Conservation (phyloP, 2,888 invertebrate species). For the Lumbricus terrestris region DNA sequence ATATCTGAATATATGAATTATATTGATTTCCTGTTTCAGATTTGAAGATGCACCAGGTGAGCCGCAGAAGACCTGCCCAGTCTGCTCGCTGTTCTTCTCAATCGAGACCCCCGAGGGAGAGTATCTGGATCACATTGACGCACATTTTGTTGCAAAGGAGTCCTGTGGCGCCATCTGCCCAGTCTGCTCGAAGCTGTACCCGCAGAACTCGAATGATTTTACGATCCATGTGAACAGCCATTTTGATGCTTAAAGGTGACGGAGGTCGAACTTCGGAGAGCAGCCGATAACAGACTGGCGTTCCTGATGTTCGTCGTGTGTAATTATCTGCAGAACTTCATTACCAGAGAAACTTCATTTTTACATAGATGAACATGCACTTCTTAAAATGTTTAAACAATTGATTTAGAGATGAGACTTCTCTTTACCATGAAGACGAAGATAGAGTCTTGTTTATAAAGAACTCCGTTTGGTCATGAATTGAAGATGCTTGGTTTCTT, state of each 20-base stretch:
- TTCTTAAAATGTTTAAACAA: not conserved
- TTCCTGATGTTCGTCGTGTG: not conserved
- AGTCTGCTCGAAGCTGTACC: constrained; percentile 44
- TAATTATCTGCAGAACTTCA: constrained; percentile 3
- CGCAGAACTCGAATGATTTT: not conserved
- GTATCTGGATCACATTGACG: constrained; percentile 47
- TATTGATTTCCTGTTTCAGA: constrained; percentile 17
- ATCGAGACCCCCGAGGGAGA: constrained; percentile 42
- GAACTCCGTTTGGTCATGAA: not conserved
- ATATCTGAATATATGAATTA: too few relatives aligned
- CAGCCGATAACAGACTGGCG: not conserved
- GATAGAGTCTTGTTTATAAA: not conserved
- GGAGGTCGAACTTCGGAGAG: not conserved
- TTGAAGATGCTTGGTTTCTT: not conserved
- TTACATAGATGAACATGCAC: not conserved
- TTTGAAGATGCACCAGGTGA: constrained; percentile 47
- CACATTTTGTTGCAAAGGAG: constrained; percentile 43
- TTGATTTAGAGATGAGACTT: not conserved
- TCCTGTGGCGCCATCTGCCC: constrained; percentile 43
- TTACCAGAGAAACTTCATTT: constrained; percentile 3
- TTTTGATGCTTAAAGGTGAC: not conserved
- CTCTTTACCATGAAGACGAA: not conserved
- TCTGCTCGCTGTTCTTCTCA: constrained; percentile 44
- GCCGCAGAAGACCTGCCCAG: constrained; percentile 47
- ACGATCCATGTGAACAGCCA: not conserved